Percentiles rank a stretch among this genome's conserved stretches.
These are phyloP conservation scores for Gouania willdenowi DNA, from an alignment of 2,797 vertebrate species.

Conservation along the genomic window DNA sequence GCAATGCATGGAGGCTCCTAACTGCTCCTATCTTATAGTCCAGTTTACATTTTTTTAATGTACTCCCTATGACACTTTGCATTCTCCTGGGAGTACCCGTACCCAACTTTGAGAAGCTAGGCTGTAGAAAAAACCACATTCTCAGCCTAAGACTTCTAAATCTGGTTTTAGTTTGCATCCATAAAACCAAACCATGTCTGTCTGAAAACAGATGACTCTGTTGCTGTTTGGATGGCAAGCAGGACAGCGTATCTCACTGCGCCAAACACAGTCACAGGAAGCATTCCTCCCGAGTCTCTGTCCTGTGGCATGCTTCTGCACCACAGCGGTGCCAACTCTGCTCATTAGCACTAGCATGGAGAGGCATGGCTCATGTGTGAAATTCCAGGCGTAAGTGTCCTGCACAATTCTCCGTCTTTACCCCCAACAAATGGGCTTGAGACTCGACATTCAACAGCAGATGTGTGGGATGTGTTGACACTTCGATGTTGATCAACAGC, in stretches of 20 bases:
- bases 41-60: too few relatives aligned
- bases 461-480: constrained; percentile 36
- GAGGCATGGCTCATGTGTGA: constrained; percentile 30
- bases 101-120: too few relatives aligned
- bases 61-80: too few relatives aligned
- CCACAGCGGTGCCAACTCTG: constrained; percentile 21
- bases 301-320: constrained; percentile 7
- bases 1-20: too few relatives aligned
- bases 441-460: constrained; percentile 55
- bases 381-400: constrained; percentile 42
- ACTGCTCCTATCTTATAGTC: too few relatives aligned
- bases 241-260: constrained; percentile 20
- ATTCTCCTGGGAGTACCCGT: too few relatives aligned
- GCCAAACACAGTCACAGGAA: constrained; percentile 23
- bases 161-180: too few relatives aligned
- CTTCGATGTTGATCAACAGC: background rate
- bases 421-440: constrained; percentile 16
- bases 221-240: constrained; percentile 8
- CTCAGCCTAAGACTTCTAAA: too few relatives aligned
- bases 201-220: constrained; percentile 14
- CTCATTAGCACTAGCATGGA: constrained; percentile 40
- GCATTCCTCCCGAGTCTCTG: constrained; percentile 34
- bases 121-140: too few relatives aligned
- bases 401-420: constrained; percentile 1
- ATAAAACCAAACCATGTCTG: too few relatives aligned